These are phyloP conservation scores for Leptinotarsa haldemani DNA, from an alignment of 2,888 invertebrate genomes.

Conservation along the genomic window DNA sequence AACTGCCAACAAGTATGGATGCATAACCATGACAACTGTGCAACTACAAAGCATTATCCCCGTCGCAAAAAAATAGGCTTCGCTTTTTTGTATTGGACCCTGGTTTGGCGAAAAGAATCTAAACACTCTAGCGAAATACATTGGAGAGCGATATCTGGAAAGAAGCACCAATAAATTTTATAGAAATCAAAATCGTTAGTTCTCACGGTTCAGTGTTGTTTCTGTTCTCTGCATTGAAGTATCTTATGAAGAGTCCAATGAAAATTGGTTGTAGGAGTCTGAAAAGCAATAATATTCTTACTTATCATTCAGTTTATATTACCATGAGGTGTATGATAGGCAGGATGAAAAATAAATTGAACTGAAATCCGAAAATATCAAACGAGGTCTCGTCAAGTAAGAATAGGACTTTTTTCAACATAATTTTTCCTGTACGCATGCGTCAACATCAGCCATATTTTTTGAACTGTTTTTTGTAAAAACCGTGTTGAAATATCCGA, in stretches of 20 bases:
- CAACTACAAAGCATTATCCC: constrained; percentile 71
- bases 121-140: constrained; percentile 55
- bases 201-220: constrained; percentile 53
- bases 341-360: background rate
- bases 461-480: no score
- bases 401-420: no score
- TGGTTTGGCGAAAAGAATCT: constrained; percentile 62
- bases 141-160: constrained; percentile 56
- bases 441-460: no score
- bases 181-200: background rate
- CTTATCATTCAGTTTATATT: background rate
- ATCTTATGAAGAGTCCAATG: constrained; percentile 68
- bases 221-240: constrained; percentile 66
- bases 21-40: constrained; percentile 74
- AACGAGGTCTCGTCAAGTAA: no score
- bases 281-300: constrained; percentile 39
- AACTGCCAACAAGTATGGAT: constrained; percentile 77
- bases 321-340: no score
- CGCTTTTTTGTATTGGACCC: constrained; percentile 57
- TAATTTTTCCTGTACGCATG: no score
- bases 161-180: background rate
- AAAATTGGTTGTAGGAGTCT: constrained; percentile 70
- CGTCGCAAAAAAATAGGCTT: constrained; percentile 72
- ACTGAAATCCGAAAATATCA: background rate
- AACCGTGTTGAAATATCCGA: no score